Conservation (phyloP, 2,113 vertebrate genomes). For the Otus sunia region DNA sequence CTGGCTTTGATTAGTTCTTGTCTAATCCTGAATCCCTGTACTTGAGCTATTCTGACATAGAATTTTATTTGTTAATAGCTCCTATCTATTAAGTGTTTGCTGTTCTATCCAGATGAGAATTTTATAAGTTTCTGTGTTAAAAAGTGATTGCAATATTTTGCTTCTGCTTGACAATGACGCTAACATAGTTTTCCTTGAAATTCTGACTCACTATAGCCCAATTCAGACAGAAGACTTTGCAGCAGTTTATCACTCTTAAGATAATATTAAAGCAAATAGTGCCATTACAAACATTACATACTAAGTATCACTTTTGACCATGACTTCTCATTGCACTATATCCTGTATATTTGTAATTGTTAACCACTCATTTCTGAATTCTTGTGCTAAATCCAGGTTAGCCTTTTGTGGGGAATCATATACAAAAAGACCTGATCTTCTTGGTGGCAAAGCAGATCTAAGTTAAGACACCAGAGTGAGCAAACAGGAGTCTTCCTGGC, state of each 20-base stretch:
- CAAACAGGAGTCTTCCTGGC: neutral
- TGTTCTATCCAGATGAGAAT: neutral
- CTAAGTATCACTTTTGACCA: neutral
- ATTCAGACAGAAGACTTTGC: neutral
- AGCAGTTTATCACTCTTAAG: neutral
- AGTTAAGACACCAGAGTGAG: neutral
- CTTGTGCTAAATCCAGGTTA: neutral
- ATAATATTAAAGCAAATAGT: neutral
- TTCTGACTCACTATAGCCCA: neutral
- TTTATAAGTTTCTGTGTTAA: neutral
- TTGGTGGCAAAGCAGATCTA: neutral
- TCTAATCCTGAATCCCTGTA: neutral
- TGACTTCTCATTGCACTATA: neutral
- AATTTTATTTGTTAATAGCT: neutral
- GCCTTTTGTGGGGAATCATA: neutral
- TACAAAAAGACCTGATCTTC: neutral
- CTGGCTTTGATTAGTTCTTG: neutral
- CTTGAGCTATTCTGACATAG: neutral
- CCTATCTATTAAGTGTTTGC: neutral
- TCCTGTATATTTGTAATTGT: neutral
- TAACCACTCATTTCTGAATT: neutral
- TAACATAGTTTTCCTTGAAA: neutral
- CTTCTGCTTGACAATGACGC: neutral
- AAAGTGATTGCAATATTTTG: neutral
- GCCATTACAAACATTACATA: neutral